phyloP scores from a whole-genome alignment of 2,797 vertebrate genomes.

The Gadopsis bispinosus region DNA sequence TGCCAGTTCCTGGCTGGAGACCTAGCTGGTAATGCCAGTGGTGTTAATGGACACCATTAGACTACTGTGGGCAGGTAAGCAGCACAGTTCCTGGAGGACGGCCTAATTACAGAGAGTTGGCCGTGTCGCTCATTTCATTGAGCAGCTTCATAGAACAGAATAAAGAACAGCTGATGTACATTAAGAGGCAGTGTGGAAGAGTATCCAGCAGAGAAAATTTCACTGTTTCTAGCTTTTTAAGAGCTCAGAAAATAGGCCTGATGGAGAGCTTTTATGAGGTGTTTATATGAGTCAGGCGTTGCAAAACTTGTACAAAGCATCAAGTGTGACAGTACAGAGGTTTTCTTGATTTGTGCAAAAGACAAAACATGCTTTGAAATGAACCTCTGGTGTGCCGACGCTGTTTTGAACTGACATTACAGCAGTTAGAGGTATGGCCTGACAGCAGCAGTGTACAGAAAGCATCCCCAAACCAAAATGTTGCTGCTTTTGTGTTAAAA shows the following conservation, averaged over 20 bases:
- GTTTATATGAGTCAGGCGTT: neutral
- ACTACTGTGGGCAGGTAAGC: constrained; percentile 57
- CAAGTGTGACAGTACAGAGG: neutral
- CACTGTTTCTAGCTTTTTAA: neutral
- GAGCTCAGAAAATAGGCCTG: neutral
- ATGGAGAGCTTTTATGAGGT: neutral
- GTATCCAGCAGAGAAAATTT: constrained; percentile 17
- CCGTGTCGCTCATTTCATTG: constrained; percentile 17
- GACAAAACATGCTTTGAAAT: constrained; percentile 15
- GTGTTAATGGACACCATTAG: constrained; percentile 72
- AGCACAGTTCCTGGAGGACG: constrained; percentile 35
- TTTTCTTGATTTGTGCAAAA: constrained; percentile 6
- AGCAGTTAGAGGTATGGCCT: constrained; percentile 15
- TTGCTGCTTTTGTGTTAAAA: neutral
- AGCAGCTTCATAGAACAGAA: constrained; percentile 42
- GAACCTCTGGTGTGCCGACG: constrained; percentile 22
- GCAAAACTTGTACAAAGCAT: neutral
- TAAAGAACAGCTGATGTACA: constrained; percentile 50
- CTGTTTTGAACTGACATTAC: neutral
- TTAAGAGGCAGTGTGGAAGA: constrained; percentile 14
- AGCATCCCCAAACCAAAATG: neutral
- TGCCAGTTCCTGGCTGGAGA: constrained; percentile 47
- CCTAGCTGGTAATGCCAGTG: constrained; percentile 51
- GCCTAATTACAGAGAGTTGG: constrained; percentile 62
- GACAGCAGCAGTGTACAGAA: neutral